Evolutionary conservation across 2,888 invertebrate species (phyloP).

Genomic region (Iselma pallidipennis): DNA sequence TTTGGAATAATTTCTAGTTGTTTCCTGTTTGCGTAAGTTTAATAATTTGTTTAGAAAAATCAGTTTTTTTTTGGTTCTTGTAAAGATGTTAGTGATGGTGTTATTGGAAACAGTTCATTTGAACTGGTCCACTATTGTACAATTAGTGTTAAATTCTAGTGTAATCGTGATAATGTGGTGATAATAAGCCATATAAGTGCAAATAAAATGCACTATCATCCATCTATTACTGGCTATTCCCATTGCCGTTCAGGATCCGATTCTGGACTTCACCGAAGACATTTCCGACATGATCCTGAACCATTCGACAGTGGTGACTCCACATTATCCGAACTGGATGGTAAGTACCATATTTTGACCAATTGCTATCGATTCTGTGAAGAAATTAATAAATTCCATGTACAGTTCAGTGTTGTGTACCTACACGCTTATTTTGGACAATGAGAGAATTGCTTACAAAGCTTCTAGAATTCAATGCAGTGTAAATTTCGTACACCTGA

Average conservation of each 20-base stretch:
- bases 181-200: conserved; percentile 31
- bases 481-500: not conserved
- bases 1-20: no score
- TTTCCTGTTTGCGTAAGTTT: not conserved
- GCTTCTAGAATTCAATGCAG: not conserved
- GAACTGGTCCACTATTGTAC: not conserved
- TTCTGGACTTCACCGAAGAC: conserved; percentile 48
- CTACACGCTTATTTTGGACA: no score
- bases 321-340: conserved; percentile 53
- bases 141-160: not conserved
- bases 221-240: conserved; percentile 43
- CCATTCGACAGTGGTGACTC: conserved; percentile 53
- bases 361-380: no score
- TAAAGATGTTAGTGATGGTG: not conserved
- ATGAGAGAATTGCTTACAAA: no score
- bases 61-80: not conserved
- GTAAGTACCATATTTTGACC: no score
- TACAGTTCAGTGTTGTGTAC: no score
- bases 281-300: conserved; percentile 37
- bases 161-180: conserved; percentile 30
- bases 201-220: conserved; percentile 47
- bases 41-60: no score
- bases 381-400: no score
- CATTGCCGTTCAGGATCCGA: conserved; percentile 54
- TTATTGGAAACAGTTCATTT: not conserved